Conservation (phyloP, 2,113 vertebrate species). For the Nothobranchius kuhntae region DNA sequence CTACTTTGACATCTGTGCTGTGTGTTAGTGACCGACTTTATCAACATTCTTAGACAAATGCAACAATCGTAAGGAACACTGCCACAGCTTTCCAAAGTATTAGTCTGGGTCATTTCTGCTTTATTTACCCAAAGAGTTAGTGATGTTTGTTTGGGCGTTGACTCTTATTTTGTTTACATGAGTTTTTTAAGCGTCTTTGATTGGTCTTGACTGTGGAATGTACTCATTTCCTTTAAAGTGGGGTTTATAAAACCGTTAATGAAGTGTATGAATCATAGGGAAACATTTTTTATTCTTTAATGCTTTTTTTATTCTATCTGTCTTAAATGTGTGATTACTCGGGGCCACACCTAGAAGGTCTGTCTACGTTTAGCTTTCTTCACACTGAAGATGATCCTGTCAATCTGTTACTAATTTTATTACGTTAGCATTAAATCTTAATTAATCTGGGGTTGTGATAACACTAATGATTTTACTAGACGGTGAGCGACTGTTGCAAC, state of each 20-base stretch:
- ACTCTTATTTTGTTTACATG: constrained; percentile 2
- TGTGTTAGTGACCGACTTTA: not conserved
- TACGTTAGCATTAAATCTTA: constrained; percentile 13
- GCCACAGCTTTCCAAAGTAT: constrained; percentile 38
- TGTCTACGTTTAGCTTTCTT: constrained; percentile 35
- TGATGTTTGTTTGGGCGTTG: constrained; percentile 4
- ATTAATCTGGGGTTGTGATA: constrained; percentile 2
- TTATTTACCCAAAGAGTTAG: constrained; percentile 41
- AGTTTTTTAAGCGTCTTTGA: not conserved
- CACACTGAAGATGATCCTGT: constrained; percentile 47
- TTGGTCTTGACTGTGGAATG: not conserved
- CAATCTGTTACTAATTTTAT: constrained; percentile 30
- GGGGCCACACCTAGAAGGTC: too few species aligned
- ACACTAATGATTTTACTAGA: constrained; percentile 23
- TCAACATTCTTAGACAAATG: constrained; percentile 33
- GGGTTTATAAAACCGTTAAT: too few species aligned
- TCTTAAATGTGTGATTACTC: not conserved
- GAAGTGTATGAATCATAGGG: too few species aligned
- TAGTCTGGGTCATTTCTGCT: constrained; percentile 16
- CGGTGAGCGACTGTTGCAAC: constrained; percentile 21
- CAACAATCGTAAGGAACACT: constrained; percentile 48
- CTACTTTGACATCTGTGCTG: constrained; percentile 9
- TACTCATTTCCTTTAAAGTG: not conserved
- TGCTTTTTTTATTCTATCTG: too few species aligned
- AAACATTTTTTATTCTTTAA: too few species aligned